Evolutionary conservation across 2,113 vertebrate genomes (phyloP), one percentile per base, ranked within the genome.

Genomic region (Myotis davidii): DNA sequence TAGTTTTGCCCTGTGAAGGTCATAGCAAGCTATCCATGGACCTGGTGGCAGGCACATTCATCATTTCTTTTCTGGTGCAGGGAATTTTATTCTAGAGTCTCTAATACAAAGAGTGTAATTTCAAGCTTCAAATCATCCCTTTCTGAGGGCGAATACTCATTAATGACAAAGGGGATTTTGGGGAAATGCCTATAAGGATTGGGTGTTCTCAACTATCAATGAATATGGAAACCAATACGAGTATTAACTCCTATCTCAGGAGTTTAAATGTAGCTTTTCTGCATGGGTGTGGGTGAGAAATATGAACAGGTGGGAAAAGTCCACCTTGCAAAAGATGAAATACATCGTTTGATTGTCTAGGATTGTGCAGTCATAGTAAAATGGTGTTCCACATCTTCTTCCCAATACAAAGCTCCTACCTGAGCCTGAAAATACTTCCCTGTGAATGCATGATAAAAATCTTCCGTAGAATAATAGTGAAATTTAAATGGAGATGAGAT

Each of bases 51-150:
- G 65, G 27, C 16, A 90, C 32, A 82, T 65, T 54, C 32, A 45
- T 94, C 42, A 54, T 32, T 85, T 45, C 52, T 39, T 88, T 70
- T 59, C 77, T 76, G 69, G 42, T 42, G 64, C 32, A 18, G 32
- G 39, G 39, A 92, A 37, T 95, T 85, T 88, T 92, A 64, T 73
- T 90, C 48, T 37, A 59, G 54, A 69, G 56, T 79, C 92, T 85
- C 84, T 77, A 76, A 94, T 82, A 73, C 12, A 45, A 81, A 88
- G n/a, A 74, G 4, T 72, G 9, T 64, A 77, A 94, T 64, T 87
- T 77, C 37, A 94, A 94, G 61, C 34, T 81, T 92, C 32, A 54
- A n/a, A 74, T 88, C 27, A 79, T 11, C 77, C 34, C 82, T 78
- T 72, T 69, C 79, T 85, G 37, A 94, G 27, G 21, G 20, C 87